phyloP scores from a whole-genome alignment of 2,113 vertebrate genomes.

The Salvelinus namaycush region DNA sequence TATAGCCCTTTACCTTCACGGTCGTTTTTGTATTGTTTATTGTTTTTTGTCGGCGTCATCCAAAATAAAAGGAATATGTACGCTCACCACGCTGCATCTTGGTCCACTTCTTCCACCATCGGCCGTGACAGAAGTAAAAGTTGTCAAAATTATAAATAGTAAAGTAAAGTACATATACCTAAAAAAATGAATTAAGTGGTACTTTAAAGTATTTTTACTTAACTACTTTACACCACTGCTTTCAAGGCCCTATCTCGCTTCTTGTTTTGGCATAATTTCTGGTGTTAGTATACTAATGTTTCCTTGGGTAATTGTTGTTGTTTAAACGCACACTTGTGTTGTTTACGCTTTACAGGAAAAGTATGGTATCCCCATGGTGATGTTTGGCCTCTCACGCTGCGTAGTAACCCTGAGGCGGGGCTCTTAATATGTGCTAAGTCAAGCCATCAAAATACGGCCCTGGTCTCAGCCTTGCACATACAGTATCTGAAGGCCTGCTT shows the following conservation, averaged over 20 bases:
- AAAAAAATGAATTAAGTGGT: too few relatives aligned
- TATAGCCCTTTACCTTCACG: too few relatives aligned
- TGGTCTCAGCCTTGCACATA: conserved; percentile 3
- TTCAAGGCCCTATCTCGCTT: neutral
- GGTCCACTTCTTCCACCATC: too few relatives aligned
- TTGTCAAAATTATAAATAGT: too few relatives aligned
- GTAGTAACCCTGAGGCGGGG: neutral
- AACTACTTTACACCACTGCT: too few relatives aligned
- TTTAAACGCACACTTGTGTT: neutral
- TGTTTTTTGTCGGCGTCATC: too few relatives aligned
- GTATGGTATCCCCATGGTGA: neutral
- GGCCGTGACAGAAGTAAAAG: too few relatives aligned
- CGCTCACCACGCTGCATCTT: too few relatives aligned
- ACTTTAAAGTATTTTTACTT: too few relatives aligned
- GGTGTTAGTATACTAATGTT: neutral
- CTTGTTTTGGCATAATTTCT: conserved; percentile 3
- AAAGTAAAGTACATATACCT: too few relatives aligned
- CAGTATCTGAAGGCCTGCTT: conserved; percentile 15
- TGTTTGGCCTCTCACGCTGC: neutral
- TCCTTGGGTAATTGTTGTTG: neutral
- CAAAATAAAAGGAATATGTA: too few relatives aligned
- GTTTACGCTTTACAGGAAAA: neutral
- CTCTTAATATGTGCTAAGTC: neutral
- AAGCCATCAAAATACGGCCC: conserved; percentile 3
- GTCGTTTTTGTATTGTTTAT: too few relatives aligned